These are phyloP conservation scores for Popillia japonica DNA, from an alignment of 1,140 invertebrate species.

Conservation along the genomic window DNA sequence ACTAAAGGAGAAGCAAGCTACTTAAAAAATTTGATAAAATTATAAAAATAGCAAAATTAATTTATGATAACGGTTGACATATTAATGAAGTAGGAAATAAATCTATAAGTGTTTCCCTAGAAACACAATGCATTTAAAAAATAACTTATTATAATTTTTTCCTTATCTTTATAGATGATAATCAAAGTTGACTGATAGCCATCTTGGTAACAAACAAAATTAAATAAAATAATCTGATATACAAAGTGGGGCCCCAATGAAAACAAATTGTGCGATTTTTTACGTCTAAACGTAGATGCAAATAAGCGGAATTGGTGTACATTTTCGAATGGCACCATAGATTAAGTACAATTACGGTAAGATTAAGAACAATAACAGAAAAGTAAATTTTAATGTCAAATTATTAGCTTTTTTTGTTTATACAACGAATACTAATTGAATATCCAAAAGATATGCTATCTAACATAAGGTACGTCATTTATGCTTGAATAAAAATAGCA, in stretches of 20 bases:
- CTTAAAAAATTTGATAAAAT: too few relatives aligned
- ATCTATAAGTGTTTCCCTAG: not conserved
- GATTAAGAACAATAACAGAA: not conserved
- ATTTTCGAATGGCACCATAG: not conserved
- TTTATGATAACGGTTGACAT: too few relatives aligned
- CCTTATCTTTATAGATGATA: not conserved
- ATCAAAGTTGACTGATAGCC: not conserved
- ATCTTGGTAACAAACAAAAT: not conserved
- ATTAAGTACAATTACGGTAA: not conserved
- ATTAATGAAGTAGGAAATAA: too few relatives aligned
- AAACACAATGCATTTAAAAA: not conserved
- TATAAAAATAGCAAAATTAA: too few relatives aligned
- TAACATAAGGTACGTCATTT: not conserved
- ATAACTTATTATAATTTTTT: not conserved
- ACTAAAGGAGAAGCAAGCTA: too few relatives aligned
- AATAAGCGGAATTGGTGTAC: not conserved
- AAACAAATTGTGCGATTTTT: not conserved
- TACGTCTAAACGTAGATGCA: not conserved
- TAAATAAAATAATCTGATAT: not conserved
- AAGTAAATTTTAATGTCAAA: slow-evolving; percentile 29
- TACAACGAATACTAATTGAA: not conserved
- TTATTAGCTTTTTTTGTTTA: slow-evolving; percentile 21
- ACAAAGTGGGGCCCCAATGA: not conserved
- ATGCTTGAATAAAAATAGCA: slow-evolving; percentile 1
- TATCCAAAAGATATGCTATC: not conserved